phyloP scores from a whole-genome alignment of 2,113 vertebrate species.

The Acrocephalus kingi region DNA sequence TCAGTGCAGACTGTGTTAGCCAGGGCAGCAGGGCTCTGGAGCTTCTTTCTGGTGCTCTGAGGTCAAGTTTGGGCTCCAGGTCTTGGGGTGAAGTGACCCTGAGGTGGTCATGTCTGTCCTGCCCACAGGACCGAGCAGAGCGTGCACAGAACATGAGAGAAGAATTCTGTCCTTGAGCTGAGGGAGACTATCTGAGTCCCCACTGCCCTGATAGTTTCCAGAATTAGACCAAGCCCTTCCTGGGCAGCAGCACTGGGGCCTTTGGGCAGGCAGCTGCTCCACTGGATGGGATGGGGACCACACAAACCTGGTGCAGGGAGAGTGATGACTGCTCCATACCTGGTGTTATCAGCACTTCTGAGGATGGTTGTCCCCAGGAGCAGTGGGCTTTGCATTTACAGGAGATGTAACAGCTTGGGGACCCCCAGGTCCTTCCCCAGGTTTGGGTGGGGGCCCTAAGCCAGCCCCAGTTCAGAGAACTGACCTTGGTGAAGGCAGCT shows the following conservation, averaged over 20 bases:
- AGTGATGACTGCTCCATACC: fast-evolving
- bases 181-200: background rate
- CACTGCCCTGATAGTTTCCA: background rate
- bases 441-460: background rate
- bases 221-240: background rate
- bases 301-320: background rate
- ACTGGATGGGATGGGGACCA: fast-evolving
- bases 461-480: background rate
- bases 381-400: background rate
- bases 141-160: fast-evolving
- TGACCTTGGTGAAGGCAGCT: background rate
- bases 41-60: fast-evolving
- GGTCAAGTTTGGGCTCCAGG: background rate
- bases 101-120: background rate
- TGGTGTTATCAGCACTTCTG: background rate
- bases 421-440: background rate
- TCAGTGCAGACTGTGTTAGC: background rate
- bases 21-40: background rate
- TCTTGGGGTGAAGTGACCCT: background rate
- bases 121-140: fast-evolving
- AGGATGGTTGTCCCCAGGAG: background rate
- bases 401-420: background rate
- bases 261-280: background rate
- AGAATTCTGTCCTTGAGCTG: background rate
- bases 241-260: background rate